Percentiles rank a stretch among this genome's conserved stretches.
These are phyloP conservation scores for Eospalax fontanierii DNA, from an alignment of 2,797 vertebrate species.

Conservation along the genomic window DNA sequence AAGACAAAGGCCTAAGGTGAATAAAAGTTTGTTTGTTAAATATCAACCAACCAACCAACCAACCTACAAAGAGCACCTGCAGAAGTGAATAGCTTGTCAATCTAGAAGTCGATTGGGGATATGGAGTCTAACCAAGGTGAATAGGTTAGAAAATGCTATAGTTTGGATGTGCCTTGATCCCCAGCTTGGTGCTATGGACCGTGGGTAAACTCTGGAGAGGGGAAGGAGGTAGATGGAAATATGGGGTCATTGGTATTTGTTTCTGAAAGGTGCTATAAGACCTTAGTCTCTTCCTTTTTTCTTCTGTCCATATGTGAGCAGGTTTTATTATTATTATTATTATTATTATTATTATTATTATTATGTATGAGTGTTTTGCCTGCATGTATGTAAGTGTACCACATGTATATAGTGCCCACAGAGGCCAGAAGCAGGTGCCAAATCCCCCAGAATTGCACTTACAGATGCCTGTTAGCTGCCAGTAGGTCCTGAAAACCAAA, in stretches of 20 bases:
- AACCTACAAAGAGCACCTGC: neutral
- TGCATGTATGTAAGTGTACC: too few species aligned
- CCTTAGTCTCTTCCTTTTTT: neutral
- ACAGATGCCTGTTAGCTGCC: too few species aligned
- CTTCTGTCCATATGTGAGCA: too few species aligned
- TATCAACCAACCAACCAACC: too few species aligned
- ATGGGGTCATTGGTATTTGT: neutral
- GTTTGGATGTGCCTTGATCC: neutral
- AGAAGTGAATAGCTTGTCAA: slow-evolving; percentile 24
- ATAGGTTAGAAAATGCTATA: neutral
- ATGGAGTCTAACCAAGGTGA: neutral
- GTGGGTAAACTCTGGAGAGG: neutral
- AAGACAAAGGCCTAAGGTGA: slow-evolving; percentile 51
- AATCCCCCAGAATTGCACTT: too few species aligned
- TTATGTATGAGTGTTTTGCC: too few species aligned
- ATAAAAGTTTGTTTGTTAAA: neutral
- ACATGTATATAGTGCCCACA: too few species aligned
- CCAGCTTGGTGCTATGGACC: neutral
- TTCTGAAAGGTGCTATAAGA: neutral
- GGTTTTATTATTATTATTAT: too few species aligned
- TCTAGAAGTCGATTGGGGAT: slow-evolving; percentile 15
- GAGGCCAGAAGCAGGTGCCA: too few species aligned
- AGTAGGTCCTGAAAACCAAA: too few species aligned
- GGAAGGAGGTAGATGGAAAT: too few species aligned
- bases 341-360: too few species aligned